Evolutionary conservation across 1,140 invertebrate genomes (phyloP).

Genomic region (Drosophila navojoa): DNA sequence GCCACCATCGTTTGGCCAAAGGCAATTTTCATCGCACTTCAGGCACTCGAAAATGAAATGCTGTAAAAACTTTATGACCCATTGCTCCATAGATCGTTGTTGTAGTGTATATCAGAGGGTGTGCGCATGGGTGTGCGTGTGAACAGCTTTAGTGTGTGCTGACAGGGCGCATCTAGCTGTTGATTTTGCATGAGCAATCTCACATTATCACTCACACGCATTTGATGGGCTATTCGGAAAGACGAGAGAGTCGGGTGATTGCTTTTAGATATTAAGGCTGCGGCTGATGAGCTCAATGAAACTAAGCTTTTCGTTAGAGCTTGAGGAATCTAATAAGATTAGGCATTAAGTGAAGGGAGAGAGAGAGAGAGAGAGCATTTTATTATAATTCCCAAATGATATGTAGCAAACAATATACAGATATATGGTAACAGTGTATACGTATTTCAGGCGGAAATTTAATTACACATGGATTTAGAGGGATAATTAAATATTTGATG

Average conservation of each 20-base stretch:
- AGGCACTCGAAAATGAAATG: conserved; percentile 52
- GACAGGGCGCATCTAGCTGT: conserved; percentile 24
- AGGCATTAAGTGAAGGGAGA: background rate
- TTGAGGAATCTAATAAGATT: background rate
- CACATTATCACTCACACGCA: conserved; percentile 24
- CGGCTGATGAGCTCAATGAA: background rate
- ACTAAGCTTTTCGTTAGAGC: background rate
- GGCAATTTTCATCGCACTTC: conserved; percentile 17
- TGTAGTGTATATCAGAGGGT: background rate
- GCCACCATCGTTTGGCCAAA: conserved; percentile 16
- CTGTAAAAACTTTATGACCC: conserved; percentile 63
- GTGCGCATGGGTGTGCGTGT: conserved; percentile 14
- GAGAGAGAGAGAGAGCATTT: background rate
- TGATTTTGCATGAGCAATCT: conserved; percentile 14
- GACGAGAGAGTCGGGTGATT: background rate
- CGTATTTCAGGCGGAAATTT: too few relatives aligned
- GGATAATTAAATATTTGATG: too few relatives aligned
- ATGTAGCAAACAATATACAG: too few relatives aligned
- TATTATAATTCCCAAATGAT: background rate
- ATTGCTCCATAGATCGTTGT: conserved; percentile 22
- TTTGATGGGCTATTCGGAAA: background rate
- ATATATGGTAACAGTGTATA: too few relatives aligned
- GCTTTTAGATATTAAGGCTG: background rate
- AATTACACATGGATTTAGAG: too few relatives aligned
- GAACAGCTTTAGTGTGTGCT: conserved; percentile 30